These are phyloP conservation scores for Mongoloraphidia duomilia DNA, from an alignment of 2,888 invertebrate genomes.

Conservation along the genomic window DNA sequence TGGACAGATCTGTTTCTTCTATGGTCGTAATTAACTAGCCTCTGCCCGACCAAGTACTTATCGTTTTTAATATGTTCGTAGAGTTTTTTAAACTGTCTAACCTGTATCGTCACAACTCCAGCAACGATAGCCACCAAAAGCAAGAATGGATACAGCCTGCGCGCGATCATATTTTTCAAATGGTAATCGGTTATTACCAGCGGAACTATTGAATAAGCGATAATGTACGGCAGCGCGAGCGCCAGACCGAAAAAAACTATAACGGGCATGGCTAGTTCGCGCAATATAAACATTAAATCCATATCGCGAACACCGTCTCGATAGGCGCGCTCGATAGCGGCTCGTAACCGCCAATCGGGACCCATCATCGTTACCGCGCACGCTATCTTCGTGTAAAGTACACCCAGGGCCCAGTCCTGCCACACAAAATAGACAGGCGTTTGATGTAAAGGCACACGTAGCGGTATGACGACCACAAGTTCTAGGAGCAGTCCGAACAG, in stretches of 20 bases:
- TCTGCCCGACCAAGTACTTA: slow-evolving; percentile 92
- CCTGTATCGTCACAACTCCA: slow-evolving; percentile 67
- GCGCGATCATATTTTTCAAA: slow-evolving; percentile 59
- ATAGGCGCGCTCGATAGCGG: slow-evolving; percentile 86
- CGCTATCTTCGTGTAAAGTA: slow-evolving; percentile 93
- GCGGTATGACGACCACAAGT: slow-evolving; percentile 78
- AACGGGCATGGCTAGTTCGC: slow-evolving; percentile 78
- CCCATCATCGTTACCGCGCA: slow-evolving; percentile 97
- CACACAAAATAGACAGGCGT: slow-evolving; percentile 78
- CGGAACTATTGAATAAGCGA: slow-evolving; percentile 65
- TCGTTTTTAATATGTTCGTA: slow-evolving; percentile 99
- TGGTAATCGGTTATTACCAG: slow-evolving; percentile 47
- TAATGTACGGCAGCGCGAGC: slow-evolving; percentile 84
- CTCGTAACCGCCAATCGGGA: slow-evolving; percentile 86
- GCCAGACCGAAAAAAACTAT: slow-evolving; percentile 79
- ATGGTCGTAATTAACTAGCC: slow-evolving; percentile 94
- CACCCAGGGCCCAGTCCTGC: slow-evolving; percentile 97
- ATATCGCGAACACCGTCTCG: slow-evolving; percentile 87
- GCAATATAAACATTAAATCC: slow-evolving; percentile 73
- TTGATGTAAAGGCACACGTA: slow-evolving; percentile 82
- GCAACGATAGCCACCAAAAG: slow-evolving; percentile 54
- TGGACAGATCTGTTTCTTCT: slow-evolving; percentile 43
- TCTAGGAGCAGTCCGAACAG: slow-evolving; percentile 86
- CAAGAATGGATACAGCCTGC: slow-evolving; percentile 81
- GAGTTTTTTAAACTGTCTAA: slow-evolving; percentile 82